Percentiles rank a stretch among this genome's conserved stretches.
Conservation (phyloP, 2,113 vertebrate species). For the Onychostruthus taczanowskii region DNA sequence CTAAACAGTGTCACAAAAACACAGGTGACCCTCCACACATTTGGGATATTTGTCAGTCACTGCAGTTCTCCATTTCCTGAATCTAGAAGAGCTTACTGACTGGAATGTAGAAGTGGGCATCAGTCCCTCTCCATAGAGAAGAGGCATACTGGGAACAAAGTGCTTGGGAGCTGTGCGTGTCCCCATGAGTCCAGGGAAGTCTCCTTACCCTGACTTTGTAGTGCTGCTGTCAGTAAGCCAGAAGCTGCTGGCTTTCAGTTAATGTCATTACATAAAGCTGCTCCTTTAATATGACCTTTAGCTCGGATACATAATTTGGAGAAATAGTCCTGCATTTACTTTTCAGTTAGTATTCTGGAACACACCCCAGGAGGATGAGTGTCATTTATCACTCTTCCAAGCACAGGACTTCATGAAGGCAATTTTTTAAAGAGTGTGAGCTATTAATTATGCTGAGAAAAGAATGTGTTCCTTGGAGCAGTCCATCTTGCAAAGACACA, state of each 20-base stretch:
- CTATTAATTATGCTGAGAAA: slow-evolving; percentile 13
- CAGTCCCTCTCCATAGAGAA: fast-evolving
- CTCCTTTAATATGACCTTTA: slow-evolving; percentile 21
- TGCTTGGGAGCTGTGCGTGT: fast-evolving
- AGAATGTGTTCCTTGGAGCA: neutral
- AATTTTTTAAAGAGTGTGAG: neutral
- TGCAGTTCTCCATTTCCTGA: neutral
- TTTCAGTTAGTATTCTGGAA: slow-evolving; percentile 36
- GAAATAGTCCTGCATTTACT: slow-evolving; percentile 54
- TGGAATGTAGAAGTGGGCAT: fast-evolving
- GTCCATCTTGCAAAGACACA: neutral
- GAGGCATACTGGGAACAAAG: fast-evolving
- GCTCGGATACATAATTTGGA: slow-evolving; percentile 1
- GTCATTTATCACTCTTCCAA: slow-evolving; percentile 25
- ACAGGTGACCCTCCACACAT: fast-evolving
- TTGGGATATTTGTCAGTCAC: neutral
- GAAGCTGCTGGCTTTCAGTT: slow-evolving; percentile 16
- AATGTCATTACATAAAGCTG: slow-evolving; percentile 14
- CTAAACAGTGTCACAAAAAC: neutral
- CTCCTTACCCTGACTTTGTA: slow-evolving; percentile 37
- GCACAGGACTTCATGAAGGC: neutral
- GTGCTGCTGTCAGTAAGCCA: neutral
- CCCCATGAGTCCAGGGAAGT: fast-evolving
- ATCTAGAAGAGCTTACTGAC: fast-evolving
- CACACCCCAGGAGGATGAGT: neutral